Conservation (phyloP, 1,140 invertebrate species). For the Zelostemma sp. region DNA sequence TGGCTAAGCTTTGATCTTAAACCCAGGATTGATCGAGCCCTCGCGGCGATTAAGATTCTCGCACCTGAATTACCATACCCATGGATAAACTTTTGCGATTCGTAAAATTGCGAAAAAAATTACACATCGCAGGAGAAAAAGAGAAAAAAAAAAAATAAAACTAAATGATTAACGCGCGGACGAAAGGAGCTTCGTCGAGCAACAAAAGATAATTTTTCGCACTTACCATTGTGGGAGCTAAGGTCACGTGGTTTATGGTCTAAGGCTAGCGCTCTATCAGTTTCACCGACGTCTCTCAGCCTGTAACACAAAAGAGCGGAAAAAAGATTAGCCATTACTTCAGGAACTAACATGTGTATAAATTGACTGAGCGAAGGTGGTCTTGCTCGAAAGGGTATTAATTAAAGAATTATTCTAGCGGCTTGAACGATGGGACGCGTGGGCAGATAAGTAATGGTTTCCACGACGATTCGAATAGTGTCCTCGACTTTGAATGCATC, state of each 20-base stretch:
- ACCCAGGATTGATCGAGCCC: slow-evolving; percentile 50
- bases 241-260: slow-evolving; percentile 85
- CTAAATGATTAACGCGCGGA: neutral
- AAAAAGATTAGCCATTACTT: slow-evolving; percentile 50
- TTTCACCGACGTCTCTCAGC: slow-evolving; percentile 86
- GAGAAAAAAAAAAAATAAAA: no score
- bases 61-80: no score
- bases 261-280: slow-evolving; percentile 80
- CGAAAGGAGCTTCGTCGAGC: neutral
- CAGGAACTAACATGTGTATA: slow-evolving; percentile 45
- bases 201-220: slow-evolving; percentile 23
- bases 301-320: slow-evolving; percentile 73
- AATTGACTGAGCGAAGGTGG: slow-evolving; percentile 53
- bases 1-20: slow-evolving; percentile 52
- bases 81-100: no score
- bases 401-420: slow-evolving; percentile 67
- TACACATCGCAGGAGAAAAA: no score
- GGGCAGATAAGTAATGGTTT: slow-evolving; percentile 64
- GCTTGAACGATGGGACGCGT: slow-evolving; percentile 52
- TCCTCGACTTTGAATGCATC: slow-evolving; percentile 33
- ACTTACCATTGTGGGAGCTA: slow-evolving; percentile 87
- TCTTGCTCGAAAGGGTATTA: slow-evolving; percentile 56
- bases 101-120: neutral
- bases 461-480: slow-evolving; percentile 36
- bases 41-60: slow-evolving; percentile 50